Conservation (phyloP, 2,113 vertebrate species). For the Cavia porcellus region DNA sequence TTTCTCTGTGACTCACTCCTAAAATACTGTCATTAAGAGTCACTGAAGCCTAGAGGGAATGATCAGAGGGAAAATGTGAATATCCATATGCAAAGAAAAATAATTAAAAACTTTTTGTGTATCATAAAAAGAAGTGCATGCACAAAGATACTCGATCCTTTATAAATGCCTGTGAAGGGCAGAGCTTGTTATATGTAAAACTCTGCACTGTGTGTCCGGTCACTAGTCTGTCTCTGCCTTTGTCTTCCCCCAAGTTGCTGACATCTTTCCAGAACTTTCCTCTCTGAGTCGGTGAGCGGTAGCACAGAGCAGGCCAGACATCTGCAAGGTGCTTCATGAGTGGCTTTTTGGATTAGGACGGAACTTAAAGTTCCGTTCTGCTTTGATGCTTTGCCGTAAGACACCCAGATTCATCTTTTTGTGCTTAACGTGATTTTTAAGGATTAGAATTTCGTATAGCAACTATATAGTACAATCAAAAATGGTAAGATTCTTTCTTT, state of each 20-base stretch:
- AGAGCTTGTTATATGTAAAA: background rate
- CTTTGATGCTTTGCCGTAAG: background rate
- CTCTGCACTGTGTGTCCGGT: background rate
- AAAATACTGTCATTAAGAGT: background rate
- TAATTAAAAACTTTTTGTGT: background rate
- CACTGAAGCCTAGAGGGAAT: background rate
- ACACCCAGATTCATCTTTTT: background rate
- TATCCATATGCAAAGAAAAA: background rate
- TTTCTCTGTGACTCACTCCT: background rate
- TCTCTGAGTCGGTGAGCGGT: background rate
- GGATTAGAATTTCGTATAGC: background rate
- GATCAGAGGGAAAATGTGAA: background rate
- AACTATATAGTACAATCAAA: background rate
- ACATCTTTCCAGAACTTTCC: background rate
- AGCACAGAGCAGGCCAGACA: background rate
- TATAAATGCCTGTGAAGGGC: background rate
- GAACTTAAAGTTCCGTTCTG: background rate
- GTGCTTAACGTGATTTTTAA: background rate
- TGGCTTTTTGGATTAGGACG: background rate
- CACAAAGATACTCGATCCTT: background rate
- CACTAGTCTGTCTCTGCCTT: background rate
- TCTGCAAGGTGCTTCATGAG: background rate
- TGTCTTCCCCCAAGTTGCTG: background rate
- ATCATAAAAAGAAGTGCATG: background rate
- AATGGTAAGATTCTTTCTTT: background rate